Conservation (phyloP, 2,113 vertebrate species). For the Bujurquina vittata region DNA sequence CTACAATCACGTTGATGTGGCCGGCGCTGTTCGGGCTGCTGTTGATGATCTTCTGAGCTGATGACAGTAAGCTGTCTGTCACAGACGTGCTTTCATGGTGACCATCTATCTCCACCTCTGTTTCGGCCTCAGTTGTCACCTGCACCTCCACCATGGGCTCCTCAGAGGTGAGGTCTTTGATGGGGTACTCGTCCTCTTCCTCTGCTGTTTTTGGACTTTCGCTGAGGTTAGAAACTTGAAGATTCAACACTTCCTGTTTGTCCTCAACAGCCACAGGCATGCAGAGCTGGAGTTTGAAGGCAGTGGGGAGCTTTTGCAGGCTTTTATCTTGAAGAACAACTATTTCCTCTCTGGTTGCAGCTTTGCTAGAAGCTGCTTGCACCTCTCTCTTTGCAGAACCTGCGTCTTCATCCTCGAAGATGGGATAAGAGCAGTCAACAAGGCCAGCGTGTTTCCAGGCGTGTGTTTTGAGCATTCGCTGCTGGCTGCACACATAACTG, state of each 20-base stretch:
- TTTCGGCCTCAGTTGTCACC: conserved; percentile 81
- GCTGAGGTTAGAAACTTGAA: conserved; percentile 42
- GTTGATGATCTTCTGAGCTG: conserved; percentile 96
- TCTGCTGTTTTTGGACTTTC: conserved; percentile 52
- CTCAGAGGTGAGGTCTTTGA: conserved; percentile 70
- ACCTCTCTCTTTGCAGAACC: conserved; percentile 66
- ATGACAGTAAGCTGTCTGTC: conserved; percentile 91
- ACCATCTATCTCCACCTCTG: conserved; percentile 79
- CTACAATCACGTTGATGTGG: conserved; percentile 97
- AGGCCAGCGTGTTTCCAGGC: conserved; percentile 98
- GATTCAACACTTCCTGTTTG: conserved; percentile 48
- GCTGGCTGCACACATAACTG: conserved; percentile 97
- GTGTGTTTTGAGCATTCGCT: conserved; percentile 96
- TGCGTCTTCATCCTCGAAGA: conserved; percentile 91
- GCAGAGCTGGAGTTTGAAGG: conserved; percentile 86
- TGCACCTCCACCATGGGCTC: conserved; percentile 84
- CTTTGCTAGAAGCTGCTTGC: conserved; percentile 5
- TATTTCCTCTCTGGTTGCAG: conserved; percentile 76
- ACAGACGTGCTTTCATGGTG: not conserved
- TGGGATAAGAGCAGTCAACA: conserved; percentile 95
- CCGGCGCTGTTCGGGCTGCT: conserved; percentile 90
- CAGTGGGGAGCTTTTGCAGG: conserved; percentile 70
- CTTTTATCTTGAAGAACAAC: conserved; percentile 79
- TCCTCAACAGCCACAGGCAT: conserved; percentile 66
- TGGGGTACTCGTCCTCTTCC: conserved; percentile 64